phyloP scores from a whole-genome alignment of 1,140 invertebrate species.

The Halictus rubicundus region DNA sequence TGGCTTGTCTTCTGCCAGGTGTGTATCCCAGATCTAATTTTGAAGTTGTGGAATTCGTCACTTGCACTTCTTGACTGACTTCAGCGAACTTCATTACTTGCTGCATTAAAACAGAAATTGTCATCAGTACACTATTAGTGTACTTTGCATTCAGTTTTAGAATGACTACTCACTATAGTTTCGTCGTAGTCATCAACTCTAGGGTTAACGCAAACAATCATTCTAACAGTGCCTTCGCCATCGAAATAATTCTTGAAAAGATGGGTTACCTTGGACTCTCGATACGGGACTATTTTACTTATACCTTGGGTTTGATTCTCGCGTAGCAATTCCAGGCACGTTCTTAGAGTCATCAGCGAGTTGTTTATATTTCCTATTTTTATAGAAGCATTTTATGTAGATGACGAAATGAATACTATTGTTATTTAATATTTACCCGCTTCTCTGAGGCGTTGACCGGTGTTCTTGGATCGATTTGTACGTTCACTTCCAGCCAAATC shows the following conservation, averaged over 20 bases:
- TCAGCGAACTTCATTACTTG: constrained; percentile 98
- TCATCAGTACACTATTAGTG: neutral
- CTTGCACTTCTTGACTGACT: constrained; percentile 95
- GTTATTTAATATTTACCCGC: constrained; percentile 82
- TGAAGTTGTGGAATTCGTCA: constrained; percentile 84
- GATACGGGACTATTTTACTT: constrained; percentile 92
- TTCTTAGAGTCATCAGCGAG: constrained; percentile 90
- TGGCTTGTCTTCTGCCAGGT: constrained; percentile 88
- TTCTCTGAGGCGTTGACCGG: constrained; percentile 90
- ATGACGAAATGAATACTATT: constrained; percentile 19
- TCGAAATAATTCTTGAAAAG: constrained; percentile 99
- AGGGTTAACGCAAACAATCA: constrained; percentile 99
- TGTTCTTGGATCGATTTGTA: constrained; percentile 91
- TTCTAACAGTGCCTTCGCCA: constrained; percentile 95
- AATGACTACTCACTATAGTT: constrained; percentile 84
- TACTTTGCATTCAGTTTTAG: neutral
- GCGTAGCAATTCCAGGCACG: constrained; percentile 93
- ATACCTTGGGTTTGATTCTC: constrained; percentile 90
- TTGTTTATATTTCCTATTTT: constrained; percentile 90
- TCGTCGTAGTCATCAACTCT: constrained; percentile 95
- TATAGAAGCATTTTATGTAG: constrained; percentile 15
- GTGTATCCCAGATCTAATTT: constrained; percentile 85
- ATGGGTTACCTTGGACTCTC: constrained; percentile 97
- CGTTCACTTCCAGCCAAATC: constrained; percentile 97
- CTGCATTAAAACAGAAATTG: constrained; percentile 74